Conservation (phyloP, 1,140 invertebrate species). For the Achroia grisella region DNA sequence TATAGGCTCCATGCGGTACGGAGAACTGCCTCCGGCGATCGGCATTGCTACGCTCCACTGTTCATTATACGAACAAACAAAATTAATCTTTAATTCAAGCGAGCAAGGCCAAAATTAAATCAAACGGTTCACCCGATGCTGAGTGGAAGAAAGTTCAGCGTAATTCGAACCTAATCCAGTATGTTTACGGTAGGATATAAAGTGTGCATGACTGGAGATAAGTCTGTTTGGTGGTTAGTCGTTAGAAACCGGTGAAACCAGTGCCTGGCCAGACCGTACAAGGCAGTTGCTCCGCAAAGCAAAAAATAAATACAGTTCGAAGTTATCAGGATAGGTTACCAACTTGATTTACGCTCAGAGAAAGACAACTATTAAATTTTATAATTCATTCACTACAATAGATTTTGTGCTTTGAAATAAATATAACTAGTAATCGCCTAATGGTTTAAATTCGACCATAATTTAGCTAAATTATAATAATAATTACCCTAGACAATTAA, state of each 20-base stretch:
- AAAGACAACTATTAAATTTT: too few relatives aligned
- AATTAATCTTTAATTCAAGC: conserved; percentile 15
- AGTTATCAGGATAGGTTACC: conserved; percentile 30
- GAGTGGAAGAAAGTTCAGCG: too few relatives aligned
- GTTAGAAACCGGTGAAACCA: conserved; percentile 44
- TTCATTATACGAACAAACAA: conserved; percentile 2
- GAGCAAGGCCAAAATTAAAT: conserved; percentile 3
- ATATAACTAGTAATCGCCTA: too few relatives aligned
- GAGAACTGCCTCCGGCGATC: conserved; percentile 29
- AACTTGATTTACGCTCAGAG: conserved; percentile 8
- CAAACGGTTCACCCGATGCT: neutral
- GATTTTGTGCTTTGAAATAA: too few relatives aligned
- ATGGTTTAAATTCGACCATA: too few relatives aligned
- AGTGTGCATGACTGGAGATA: too few relatives aligned
- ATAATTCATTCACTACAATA: too few relatives aligned
- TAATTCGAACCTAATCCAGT: too few relatives aligned
- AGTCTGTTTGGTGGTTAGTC: conserved; percentile 2
- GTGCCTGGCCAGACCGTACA: conserved; percentile 35
- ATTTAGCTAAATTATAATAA: too few relatives aligned
- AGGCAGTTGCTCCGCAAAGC: conserved; percentile 38
- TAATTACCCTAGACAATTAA: too few relatives aligned
- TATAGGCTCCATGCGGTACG: conserved; percentile 20
- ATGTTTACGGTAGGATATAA: too few relatives aligned
- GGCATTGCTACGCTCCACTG: conserved; percentile 12
- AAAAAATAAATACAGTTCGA: conserved; percentile 44